A percentile compares a stretch with the other conserved stretches of the same genome.
Evolutionary conservation across 1,140 invertebrate species (phyloP).

Genomic region (Scylla paramamosain): DNA sequence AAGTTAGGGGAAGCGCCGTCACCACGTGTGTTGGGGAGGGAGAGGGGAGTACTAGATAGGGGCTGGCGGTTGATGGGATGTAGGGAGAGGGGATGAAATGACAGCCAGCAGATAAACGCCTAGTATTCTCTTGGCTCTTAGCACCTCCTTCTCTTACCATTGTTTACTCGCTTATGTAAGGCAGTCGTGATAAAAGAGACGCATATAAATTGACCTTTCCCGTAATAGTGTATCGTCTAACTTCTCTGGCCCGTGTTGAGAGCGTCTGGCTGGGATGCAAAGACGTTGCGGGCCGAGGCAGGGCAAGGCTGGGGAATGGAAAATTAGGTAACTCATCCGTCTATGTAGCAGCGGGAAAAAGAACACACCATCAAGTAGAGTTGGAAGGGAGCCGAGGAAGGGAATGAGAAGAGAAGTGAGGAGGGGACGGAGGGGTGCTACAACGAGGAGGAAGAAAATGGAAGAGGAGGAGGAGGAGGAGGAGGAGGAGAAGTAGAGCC

Average conservation of each 20-base stretch:
- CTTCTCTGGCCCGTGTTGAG: background rate
- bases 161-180: too few species aligned
- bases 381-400: background rate
- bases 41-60: background rate
- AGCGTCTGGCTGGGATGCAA: background rate
- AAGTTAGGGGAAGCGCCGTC: background rate
- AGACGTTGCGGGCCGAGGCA: background rate
- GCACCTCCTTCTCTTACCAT: background rate
- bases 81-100: background rate
- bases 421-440: background rate
- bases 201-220: too few species aligned
- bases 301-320: slow-evolving; percentile 19
- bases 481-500: background rate
- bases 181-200: too few species aligned
- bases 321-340: slow-evolving; percentile 28
- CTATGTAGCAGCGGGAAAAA: background rate
- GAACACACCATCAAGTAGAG: background rate
- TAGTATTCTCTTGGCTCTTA: background rate
- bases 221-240: background rate
- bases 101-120: background rate
- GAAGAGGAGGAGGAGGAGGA: background rate
- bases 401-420: slow-evolving; percentile 4
- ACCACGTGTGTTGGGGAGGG: background rate
- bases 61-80: background rate
- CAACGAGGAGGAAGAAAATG: background rate